Base-by-base conservation (phyloP, 2,888 invertebrate species). In the Fragum sueziense region DNA sequence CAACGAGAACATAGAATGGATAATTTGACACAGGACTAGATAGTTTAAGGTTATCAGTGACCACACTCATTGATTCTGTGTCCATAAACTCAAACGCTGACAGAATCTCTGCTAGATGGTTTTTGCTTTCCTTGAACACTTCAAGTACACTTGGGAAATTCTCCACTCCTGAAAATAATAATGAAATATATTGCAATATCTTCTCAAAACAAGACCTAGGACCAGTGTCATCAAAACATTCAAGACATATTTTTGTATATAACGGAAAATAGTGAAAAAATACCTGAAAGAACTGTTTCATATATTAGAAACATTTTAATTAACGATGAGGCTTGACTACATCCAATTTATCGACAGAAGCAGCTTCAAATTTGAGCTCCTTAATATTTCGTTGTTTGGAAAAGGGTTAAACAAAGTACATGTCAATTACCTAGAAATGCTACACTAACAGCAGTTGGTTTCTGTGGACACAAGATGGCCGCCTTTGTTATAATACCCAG, bases 11-110 rank as follows among this genome's bases (percentile, higher is more conserved):
- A 85, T 93, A 93, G 81, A 92, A 93, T 0, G 90, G 90, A 74
- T 76, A 87, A 9, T 88, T 80, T 6, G 78, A 74, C 6, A 67
- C 94, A 93, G 91, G 94, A 93, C 90, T 94, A 14, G 81, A 94
- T 47, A 96, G 86, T 14, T 95, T 94, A 70, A 95, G 94, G 90
- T 96, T 95, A 59, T 94, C 92, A 0, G 95, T 94, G 0, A 96
- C 95, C 51, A 95, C 94, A n/a, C 95, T 95, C 89, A 99, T 94
- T 0, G 97, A 95, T 57, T 93, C 93, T 17, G 94, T 94, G 93
- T 99, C 99, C 80, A 99, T 96, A 95, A 99, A 95, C 94, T 99
- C 99, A 94, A 97, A 99, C 0, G 99, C 97, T 4, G 99, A 98
- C 54, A 99, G 93, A 84, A 98, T 97, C 94, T 99, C 99, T 0